Percentiles rank a stretch among this genome's conserved stretches.
Evolutionary conservation across 2,113 vertebrate genomes (phyloP).

Genomic region (Ibidorhyncha struthersii): DNA sequence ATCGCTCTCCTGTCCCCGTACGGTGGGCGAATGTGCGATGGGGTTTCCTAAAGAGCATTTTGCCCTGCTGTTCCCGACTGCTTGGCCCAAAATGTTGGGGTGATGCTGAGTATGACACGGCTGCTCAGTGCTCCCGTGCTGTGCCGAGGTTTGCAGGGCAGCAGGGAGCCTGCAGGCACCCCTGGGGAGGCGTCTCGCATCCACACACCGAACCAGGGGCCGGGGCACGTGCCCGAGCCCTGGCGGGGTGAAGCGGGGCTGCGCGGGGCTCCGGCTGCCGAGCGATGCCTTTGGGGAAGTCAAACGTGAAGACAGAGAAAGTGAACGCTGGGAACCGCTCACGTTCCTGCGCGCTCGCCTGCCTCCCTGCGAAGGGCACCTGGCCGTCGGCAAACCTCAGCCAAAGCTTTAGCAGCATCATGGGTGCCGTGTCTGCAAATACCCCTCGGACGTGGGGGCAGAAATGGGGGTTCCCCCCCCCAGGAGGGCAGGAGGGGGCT

Average conservation of each 20-base stretch:
- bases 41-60: background rate
- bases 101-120: fast-evolving
- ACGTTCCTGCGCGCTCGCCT: fast-evolving
- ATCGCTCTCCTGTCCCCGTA: fast-evolving
- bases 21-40: fast-evolving
- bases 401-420: background rate
- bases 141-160: fast-evolving
- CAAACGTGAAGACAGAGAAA: background rate
- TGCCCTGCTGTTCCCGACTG: fast-evolving
- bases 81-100: fast-evolving
- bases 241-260: fast-evolving
- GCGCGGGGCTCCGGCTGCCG: background rate
- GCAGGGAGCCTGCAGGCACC: background rate
- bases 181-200: background rate
- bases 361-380: fast-evolving
- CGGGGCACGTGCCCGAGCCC: fast-evolving
- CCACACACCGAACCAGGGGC: fast-evolving
- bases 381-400: fast-evolving
- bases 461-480: fast-evolving
- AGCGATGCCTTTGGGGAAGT: background rate
- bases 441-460: fast-evolving
- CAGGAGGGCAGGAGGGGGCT: background rate
- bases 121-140: background rate
- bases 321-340: background rate
- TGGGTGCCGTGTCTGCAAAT: background rate